Evolutionary conservation across 92 coral and sea anemone genomes (phyloP).

Genomic region (Umimayanthus chanpuru): DNA sequence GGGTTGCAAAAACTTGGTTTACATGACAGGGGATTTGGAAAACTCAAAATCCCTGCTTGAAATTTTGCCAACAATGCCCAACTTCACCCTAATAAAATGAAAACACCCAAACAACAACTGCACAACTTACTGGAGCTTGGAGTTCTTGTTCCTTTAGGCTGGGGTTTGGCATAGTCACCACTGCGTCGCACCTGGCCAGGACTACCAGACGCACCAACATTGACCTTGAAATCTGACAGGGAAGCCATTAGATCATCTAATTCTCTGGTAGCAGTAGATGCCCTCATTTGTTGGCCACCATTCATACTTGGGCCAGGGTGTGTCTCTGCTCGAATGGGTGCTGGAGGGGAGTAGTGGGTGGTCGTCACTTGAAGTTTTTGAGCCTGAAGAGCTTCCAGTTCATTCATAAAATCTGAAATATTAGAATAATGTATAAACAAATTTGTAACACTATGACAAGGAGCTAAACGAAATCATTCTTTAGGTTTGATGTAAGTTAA

Average conservation of each 20-base stretch:
- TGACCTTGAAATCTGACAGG: conserved; percentile 96
- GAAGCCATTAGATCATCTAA: conserved; percentile 98
- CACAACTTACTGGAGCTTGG: conserved; percentile 53
- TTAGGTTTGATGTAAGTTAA: no score
- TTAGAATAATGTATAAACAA: no score
- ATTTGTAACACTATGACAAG: no score
- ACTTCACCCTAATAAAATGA: no score
- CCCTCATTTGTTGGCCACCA: conserved; percentile 77
- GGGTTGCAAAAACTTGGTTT: no score
- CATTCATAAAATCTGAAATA: conserved; percentile 29
- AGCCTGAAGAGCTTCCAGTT: conserved; percentile 28
- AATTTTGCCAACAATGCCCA: no score
- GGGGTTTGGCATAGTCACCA: conserved; percentile 99
- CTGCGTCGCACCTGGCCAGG: conserved; percentile 79
- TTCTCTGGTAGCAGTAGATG: conserved; percentile 98
- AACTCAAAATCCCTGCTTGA: no score
- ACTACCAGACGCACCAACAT: conserved; percentile 81
- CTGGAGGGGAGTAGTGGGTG: conserved; percentile 55
- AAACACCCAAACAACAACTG: no score
- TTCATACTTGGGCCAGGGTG: conserved; percentile 57
- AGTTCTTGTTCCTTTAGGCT: conserved; percentile 62
- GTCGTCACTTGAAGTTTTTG: conserved; percentile 49
- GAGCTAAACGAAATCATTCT: no score
- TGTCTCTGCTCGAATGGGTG: conserved; percentile 58
- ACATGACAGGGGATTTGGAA: no score